A percentile compares a stretch with the other conserved stretches of the same genome.
These are phyloP conservation scores for Chesias legatella DNA, from an alignment of 2,888 invertebrate genomes.

Conservation along the genomic window DNA sequence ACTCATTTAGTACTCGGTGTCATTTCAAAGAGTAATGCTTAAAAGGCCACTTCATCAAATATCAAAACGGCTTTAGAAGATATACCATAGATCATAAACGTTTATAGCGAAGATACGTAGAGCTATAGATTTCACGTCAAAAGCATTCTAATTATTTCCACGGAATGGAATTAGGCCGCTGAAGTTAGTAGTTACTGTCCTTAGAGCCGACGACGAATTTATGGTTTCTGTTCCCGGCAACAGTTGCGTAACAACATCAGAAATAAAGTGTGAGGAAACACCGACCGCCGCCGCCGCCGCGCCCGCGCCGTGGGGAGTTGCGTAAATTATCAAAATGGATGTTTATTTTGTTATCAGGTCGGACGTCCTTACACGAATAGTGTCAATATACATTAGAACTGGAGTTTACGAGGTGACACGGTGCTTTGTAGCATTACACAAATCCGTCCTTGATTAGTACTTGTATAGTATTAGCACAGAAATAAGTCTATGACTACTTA, in stretches of 20 bases:
- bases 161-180: conserved; percentile 27
- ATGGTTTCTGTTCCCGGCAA: conserved; percentile 36
- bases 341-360: conserved; percentile 40
- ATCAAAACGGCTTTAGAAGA: too few relatives aligned
- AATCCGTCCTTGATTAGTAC: background rate
- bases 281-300: conserved; percentile 27
- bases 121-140: background rate
- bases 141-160: conserved; percentile 7
- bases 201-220: conserved; percentile 37
- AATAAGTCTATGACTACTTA: too few relatives aligned
- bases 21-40: too few relatives aligned
- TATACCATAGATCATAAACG: too few relatives aligned
- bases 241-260: conserved; percentile 61
- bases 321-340: conserved; percentile 48
- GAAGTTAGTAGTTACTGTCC: conserved; percentile 32
- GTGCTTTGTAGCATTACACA: conserved; percentile 14
- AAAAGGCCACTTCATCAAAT: too few relatives aligned
- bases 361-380: conserved; percentile 36
- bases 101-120: background rate
- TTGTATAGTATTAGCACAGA: too few relatives aligned
- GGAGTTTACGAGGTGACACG: conserved; percentile 4
- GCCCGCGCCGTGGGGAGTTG: conserved; percentile 45
- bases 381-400: background rate
- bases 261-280: conserved; percentile 63
- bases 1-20: too few relatives aligned